Conservation (phyloP, 2,888 invertebrate species). For the Micoletzkya japonica region DNA sequence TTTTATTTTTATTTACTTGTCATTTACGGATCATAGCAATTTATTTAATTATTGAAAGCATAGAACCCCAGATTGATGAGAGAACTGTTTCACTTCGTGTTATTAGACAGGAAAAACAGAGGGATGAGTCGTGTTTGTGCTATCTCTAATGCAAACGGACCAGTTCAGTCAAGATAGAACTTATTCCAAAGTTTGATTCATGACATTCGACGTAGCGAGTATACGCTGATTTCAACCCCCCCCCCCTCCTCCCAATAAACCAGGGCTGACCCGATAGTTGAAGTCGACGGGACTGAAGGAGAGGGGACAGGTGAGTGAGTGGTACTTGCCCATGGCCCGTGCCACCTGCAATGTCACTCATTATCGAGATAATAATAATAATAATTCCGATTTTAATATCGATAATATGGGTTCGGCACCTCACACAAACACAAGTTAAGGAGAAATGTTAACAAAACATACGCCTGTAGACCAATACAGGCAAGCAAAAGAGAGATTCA, state of each 20-base stretch:
- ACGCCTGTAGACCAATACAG: no score
- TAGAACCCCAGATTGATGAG: neutral
- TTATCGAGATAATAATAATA: neutral
- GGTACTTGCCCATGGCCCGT: slow-evolving; percentile 71
- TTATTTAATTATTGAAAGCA: neutral
- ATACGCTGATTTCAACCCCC: neutral
- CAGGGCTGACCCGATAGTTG: slow-evolving; percentile 38
- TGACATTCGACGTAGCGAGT: no score
- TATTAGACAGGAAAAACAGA: no score
- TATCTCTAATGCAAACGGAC: no score
- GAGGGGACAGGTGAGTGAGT: slow-evolving; percentile 34
- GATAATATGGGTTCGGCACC: slow-evolving; percentile 2
- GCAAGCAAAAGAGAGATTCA: no score
- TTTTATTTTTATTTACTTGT: neutral
- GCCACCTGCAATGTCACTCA: slow-evolving; percentile 20
- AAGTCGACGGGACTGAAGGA: slow-evolving; percentile 43
- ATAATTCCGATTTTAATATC: neutral
- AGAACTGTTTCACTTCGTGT: no score
- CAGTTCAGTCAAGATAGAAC: no score
- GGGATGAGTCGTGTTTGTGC: no score
- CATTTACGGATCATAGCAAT: neutral
- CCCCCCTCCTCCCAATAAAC: neutral
- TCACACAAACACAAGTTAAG: no score
- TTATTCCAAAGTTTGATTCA: no score
- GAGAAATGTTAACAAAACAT: no score